Conservation (phyloP, 2,797 vertebrate genomes). For the Poeciliopsis presidionis region DNA sequence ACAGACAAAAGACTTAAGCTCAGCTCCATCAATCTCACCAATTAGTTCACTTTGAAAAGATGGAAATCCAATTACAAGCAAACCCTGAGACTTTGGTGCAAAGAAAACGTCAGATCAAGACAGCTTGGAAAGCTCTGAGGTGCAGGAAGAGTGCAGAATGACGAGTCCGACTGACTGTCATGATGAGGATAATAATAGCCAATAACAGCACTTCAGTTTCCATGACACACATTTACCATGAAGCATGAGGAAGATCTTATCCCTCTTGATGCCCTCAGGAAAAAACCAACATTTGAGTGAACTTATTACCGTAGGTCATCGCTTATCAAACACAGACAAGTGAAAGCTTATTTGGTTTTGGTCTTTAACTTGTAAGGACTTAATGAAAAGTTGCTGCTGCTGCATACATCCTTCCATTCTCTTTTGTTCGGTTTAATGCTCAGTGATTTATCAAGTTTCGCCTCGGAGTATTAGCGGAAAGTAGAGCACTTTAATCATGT, state of each 20-base stretch:
- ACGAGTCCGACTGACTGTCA: conserved; percentile 20
- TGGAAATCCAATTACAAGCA: conserved; percentile 27
- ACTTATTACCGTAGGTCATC: conserved; percentile 20
- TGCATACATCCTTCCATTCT: conserved; percentile 3
- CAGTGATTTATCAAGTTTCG: conserved; percentile 73
- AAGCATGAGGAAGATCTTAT: conserved; percentile 33
- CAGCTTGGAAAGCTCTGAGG: conserved; percentile 21
- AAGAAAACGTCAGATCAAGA: conserved; percentile 27
- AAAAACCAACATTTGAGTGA: conserved; percentile 21
- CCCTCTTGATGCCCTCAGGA: neutral
- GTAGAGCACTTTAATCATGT: conserved; percentile 82
- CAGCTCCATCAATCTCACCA: conserved; percentile 9
- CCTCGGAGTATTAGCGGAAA: conserved; percentile 75
- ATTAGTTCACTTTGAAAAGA: conserved; percentile 25
- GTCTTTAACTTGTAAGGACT: conserved; percentile 27
- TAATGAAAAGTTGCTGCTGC: conserved; percentile 32
- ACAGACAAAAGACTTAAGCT: conserved; percentile 31
- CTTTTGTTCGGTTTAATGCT: conserved; percentile 39
- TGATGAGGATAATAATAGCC: conserved; percentile 37
- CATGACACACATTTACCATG: conserved; percentile 32
- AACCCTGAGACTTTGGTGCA: conserved; percentile 9
- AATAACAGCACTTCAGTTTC: conserved; percentile 42
- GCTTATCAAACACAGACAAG: conserved; percentile 14
- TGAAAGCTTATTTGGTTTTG: conserved; percentile 14
- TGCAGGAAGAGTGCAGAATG: conserved; percentile 12